Evolutionary conservation across 2,797 vertebrate species (phyloP).

Genomic region (Emydoidea blandingii): DNA sequence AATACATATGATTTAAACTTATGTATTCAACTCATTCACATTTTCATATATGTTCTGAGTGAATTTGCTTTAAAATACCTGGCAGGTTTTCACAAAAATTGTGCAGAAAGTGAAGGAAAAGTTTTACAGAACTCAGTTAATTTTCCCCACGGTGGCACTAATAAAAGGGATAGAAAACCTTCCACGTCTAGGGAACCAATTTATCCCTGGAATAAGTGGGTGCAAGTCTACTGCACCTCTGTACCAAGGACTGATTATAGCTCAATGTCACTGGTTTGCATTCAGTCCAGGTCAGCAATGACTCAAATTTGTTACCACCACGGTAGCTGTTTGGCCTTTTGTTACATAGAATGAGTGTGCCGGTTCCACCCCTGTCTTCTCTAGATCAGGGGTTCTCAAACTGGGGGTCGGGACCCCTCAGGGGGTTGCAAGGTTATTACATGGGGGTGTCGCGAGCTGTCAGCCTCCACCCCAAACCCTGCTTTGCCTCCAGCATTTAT

Average conservation of each 20-base stretch:
- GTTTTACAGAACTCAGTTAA: constrained; percentile 20
- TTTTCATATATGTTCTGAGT: constrained; percentile 21
- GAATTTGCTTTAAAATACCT: not conserved
- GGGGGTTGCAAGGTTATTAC: too few species aligned
- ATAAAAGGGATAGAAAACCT: not conserved
- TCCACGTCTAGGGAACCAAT: constrained; percentile 34
- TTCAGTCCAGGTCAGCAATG: constrained; percentile 45
- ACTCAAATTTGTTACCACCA: constrained; percentile 31
- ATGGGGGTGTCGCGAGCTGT: too few species aligned
- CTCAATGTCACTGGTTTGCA: not conserved
- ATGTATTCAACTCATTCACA: not conserved
- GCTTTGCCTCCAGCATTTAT: too few species aligned
- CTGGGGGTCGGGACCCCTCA: too few species aligned
- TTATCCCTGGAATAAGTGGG: constrained; percentile 56
- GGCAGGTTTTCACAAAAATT: not conserved
- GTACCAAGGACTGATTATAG: constrained; percentile 51
- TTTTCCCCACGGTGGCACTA: not conserved
- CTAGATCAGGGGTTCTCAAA: not conserved
- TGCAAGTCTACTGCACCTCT: constrained; percentile 42
- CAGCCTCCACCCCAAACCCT: too few species aligned
- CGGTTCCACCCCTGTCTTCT: not conserved
- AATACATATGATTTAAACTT: too few species aligned
- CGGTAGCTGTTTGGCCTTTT: constrained; percentile 27
- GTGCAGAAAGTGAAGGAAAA: not conserved
- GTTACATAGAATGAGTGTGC: not conserved